Base-by-base conservation (phyloP, 2,888 invertebrate genomes). In the Cremastinae sp. region DNA sequence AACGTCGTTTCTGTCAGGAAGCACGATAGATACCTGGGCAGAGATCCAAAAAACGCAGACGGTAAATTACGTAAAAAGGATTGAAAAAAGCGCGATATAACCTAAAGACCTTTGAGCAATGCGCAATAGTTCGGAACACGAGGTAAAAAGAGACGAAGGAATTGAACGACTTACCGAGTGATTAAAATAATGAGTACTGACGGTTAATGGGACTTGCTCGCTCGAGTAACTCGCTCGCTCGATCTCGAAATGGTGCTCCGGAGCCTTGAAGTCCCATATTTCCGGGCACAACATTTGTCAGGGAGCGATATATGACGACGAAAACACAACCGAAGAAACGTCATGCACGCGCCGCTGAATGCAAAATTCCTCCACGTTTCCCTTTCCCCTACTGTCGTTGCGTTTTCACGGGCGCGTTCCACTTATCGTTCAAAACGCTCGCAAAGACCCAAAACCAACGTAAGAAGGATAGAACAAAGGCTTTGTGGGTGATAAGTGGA, bases 221-320 rank as follows among this genome's bases (percentile, higher is more conserved):
- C 62, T 59, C 53, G 54, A 74, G 78, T 84, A 84, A 79, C 82
- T 79, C 43, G 85, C 87, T 74, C 85, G 84, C 80, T 89, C 84
- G 77, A 86, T 79, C 73, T 87, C 86, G 76, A 90, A 88, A 72
- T 83, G 83, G 75, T 90, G 89, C 81, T 88, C 83, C 36, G 91
- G 91, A 80, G 91, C 89, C 79, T 90, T 85, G 83, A 92, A 92
- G 80, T 91, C 87, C 91, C 91, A 92, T 77, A 92, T 90, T 89
- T 92, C 92, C 76, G 93, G 93, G 86, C 91, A 90, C 84, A 92
- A 90, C 93, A 93, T 93, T 87, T 82, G 81, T 73, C 49, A 66
- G 36, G 56, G n/a, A 53, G 45, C 61, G 53, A 76, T 77, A 56
- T 45, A 9, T 38, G 65, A 74, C 54, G 49, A 54, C 64, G 36